phyloP scores from a whole-genome alignment of 2,113 vertebrate species.

The Mastomys natalensis region DNA sequence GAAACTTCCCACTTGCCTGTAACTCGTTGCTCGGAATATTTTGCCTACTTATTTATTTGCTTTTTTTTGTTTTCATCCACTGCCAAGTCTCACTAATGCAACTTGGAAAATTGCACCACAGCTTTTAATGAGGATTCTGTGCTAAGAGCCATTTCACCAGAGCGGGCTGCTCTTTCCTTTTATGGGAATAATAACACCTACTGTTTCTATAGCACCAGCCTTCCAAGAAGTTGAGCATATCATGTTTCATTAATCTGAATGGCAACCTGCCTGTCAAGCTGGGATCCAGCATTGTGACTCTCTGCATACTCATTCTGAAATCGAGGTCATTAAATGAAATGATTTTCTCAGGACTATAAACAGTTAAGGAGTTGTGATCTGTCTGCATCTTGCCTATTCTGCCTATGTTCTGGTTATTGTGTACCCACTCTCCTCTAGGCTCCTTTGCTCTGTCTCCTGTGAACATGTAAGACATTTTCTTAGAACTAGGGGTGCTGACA shows the following conservation, averaged over 20 bases:
- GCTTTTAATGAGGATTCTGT: slow-evolving; percentile 80
- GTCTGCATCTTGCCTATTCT: neutral
- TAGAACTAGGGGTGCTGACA: neutral
- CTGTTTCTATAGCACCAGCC: slow-evolving; percentile 70
- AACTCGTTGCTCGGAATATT: slow-evolving; percentile 73
- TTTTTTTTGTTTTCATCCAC: slow-evolving; percentile 67
- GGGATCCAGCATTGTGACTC: slow-evolving; percentile 33
- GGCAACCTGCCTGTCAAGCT: slow-evolving; percentile 45
- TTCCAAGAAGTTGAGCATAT: slow-evolving; percentile 76
- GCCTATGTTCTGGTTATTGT: neutral
- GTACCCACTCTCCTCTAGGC: neutral
- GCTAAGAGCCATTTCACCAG: slow-evolving; percentile 77
- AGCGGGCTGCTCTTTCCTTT: slow-evolving; percentile 71
- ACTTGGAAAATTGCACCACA: slow-evolving; percentile 79
- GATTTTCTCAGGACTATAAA: slow-evolving; percentile 47
- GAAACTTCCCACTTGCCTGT: slow-evolving; percentile 70
- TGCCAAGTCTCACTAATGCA: slow-evolving; percentile 77
- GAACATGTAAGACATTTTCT: neutral
- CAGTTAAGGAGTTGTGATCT: neutral
- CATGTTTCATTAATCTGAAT: slow-evolving; percentile 68
- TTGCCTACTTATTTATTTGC: slow-evolving; percentile 78
- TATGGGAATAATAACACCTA: slow-evolving; percentile 75
- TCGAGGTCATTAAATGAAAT: slow-evolving; percentile 49
- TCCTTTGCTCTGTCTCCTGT: neutral
- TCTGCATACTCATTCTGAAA: slow-evolving; percentile 27